Conservation (phyloP, 2,113 vertebrate genomes). For the Haliaeetus leucogaster region DNA sequence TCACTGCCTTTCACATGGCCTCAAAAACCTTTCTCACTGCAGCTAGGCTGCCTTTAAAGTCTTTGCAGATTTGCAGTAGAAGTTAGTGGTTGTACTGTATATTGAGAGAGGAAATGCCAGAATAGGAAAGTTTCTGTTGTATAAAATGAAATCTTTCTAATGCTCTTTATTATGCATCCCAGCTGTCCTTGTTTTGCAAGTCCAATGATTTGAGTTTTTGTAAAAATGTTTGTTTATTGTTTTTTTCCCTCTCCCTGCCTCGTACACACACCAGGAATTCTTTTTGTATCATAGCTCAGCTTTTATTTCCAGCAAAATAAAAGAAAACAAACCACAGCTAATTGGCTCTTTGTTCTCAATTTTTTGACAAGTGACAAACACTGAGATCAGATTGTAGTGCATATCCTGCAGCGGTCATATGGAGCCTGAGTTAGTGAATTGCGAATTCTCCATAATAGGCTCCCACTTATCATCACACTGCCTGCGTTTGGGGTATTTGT, state of each 20-base stretch:
- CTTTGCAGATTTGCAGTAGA: neutral
- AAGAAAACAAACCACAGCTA: conserved; percentile 56
- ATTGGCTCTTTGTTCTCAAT: conserved; percentile 58
- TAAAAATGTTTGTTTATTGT: conserved; percentile 44
- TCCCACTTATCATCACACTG: neutral
- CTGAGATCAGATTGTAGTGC: conserved; percentile 38
- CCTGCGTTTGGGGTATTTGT: neutral
- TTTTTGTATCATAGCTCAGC: conserved; percentile 38
- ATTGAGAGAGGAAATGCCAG: neutral
- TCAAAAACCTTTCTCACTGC: neutral
- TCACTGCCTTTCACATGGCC: neutral
- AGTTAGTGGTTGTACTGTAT: neutral
- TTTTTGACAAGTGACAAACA: conserved; percentile 66
- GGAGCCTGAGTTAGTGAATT: conserved; percentile 3
- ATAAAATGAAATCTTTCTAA: conserved; percentile 18
- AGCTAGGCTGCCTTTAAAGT: neutral
- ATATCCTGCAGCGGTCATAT: conserved; percentile 39
- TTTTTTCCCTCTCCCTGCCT: neutral
- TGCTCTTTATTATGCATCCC: conserved; percentile 55
- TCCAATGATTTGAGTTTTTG: conserved; percentile 35
- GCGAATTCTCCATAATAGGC: neutral
- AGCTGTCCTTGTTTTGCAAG: conserved; percentile 63
- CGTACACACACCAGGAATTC: conserved; percentile 24
- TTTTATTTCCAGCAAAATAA: conserved; percentile 64
- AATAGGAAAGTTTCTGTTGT: neutral